Percentiles rank a stretch among this genome's conserved stretches.
phyloP scores from a whole-genome alignment of 2,113 vertebrate genomes.

The Upupa epops region DNA sequence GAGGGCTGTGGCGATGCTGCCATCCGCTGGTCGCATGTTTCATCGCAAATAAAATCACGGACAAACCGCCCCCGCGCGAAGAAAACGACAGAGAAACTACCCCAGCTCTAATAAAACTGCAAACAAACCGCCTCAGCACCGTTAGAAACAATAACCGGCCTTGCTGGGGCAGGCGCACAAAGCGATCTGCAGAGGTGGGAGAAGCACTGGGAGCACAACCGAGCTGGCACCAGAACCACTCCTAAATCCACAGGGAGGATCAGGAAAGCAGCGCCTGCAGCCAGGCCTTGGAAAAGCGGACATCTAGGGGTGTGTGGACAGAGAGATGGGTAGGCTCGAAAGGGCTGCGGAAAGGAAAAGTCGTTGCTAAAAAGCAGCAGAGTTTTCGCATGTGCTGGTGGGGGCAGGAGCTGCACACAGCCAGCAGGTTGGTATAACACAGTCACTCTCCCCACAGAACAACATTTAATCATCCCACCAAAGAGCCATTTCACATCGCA shows the following conservation, averaged over 20 bases:
- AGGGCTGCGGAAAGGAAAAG: neutral
- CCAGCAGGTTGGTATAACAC: fast-evolving
- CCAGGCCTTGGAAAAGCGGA: neutral
- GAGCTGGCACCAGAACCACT: neutral
- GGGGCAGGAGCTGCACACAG: fast-evolving
- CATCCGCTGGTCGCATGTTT: neutral
- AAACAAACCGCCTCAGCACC: neutral
- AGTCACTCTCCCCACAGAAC: neutral
- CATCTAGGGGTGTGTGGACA: fast-evolving
- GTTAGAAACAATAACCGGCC: neutral
- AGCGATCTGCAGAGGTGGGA: too few relatives aligned
- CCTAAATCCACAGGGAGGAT: fast-evolving
- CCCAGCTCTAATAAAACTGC: neutral
- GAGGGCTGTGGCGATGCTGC: neutral
- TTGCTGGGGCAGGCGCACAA: neutral
- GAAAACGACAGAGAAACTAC: too few relatives aligned
- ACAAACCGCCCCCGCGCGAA: too few relatives aligned
- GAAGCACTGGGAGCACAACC: too few relatives aligned
- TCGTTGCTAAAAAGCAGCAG: neutral
- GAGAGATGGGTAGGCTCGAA: fast-evolving
- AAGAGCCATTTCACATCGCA: fast-evolving
- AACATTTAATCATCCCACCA: neutral
- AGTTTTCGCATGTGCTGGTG: neutral
- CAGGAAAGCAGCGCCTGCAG: neutral
- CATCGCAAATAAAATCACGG: neutral